A percentile compares a stretch with the other conserved stretches of the same genome.
These are phyloP conservation scores for Xyliphius kryptos DNA, from an alignment of 2,113 vertebrate species.

Conservation along the genomic window DNA sequence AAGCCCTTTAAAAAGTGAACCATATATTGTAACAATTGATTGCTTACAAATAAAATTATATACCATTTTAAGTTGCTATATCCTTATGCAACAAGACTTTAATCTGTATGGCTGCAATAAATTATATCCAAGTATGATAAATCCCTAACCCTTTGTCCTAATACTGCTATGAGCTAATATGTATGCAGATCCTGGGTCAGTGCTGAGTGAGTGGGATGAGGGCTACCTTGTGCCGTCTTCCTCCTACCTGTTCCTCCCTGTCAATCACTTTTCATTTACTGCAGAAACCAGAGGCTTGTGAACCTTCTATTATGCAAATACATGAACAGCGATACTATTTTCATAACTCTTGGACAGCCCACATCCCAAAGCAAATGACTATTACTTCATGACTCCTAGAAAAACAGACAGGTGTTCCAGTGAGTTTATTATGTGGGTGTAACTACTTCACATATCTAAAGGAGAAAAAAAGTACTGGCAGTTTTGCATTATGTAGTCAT, in stretches of 20 bases:
- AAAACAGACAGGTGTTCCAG: constrained; percentile 25
- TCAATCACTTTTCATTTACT: constrained; percentile 79
- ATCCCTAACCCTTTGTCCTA: constrained; percentile 15
- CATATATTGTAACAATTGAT: too few relatives aligned
- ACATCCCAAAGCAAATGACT: constrained; percentile 61
- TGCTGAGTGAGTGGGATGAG: constrained; percentile 38
- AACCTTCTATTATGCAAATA: constrained; percentile 92
- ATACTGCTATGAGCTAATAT: constrained; percentile 28
- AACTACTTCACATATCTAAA: constrained; percentile 22
- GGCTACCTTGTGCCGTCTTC: constrained; percentile 38
- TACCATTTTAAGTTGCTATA: too few relatives aligned
- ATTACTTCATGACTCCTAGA: constrained; percentile 42
- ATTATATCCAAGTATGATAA: constrained; percentile 7
- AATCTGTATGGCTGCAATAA: too few relatives aligned
- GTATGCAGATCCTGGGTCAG: constrained; percentile 33
- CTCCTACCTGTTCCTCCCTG: constrained; percentile 35
- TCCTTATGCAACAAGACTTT: too few relatives aligned
- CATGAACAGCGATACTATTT: constrained; percentile 76
- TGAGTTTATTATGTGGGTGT: constrained; percentile 27
- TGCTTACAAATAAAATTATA: too few relatives aligned
- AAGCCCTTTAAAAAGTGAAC: too few relatives aligned
- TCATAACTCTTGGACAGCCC: constrained; percentile 81
- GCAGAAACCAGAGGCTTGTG: constrained; percentile 83
- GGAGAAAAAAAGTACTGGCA: not conserved
- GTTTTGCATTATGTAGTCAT: constrained; percentile 19